Base-by-base conservation (phyloP, 2,888 invertebrate genomes). In the Drosophila imparisetae region DNA sequence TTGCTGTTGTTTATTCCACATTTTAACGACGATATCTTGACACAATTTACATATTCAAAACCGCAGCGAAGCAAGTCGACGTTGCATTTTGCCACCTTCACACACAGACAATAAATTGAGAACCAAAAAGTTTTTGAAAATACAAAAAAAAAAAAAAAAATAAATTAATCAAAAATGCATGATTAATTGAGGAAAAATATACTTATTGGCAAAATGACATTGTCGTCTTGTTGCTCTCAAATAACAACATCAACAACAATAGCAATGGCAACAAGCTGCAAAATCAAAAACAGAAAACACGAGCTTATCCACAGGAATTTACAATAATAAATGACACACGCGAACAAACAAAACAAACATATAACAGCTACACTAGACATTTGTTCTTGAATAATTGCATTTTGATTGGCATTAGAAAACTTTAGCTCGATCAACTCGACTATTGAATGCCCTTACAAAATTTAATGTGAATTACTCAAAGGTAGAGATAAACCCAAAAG, bases 71-170 rank as follows among this genome's bases (percentile, higher is more conserved):
- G 30, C 42, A 27, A 21, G 55, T 36, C 34, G 50, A n/a, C 42
- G 42, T 40, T n/a, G 50, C 36, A n/a, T 27, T 30, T 40, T 54
- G 57, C 48, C 61, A 58, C 55, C 53, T 64, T 45, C 36, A 57
- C 70, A 58, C 53, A 59, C 57, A 62, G 80, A 79, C 79, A 82
- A 79, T 79, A 75, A 82, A 71, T 79, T 82, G 63, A 29, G 58
- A 60, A 48, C 36, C 4, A 0, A 24, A 42, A 58, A 50, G 24
- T 38, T 49, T 61, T 48, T 24, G 21, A 13, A 53, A 21, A 42
- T 24, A 7, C 1, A 57, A 4, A 15, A 36, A 24, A 15, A 42
- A 8, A 42, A 34, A 18, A 24, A n/a, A 52, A 38, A 29, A 13
- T 48, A 52, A 45, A 54, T 29, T 15, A 34, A 48, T 10, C 13